Evolutionary conservation across 2,888 invertebrate species (phyloP).

Genomic region (Dexiosoma caninum): DNA sequence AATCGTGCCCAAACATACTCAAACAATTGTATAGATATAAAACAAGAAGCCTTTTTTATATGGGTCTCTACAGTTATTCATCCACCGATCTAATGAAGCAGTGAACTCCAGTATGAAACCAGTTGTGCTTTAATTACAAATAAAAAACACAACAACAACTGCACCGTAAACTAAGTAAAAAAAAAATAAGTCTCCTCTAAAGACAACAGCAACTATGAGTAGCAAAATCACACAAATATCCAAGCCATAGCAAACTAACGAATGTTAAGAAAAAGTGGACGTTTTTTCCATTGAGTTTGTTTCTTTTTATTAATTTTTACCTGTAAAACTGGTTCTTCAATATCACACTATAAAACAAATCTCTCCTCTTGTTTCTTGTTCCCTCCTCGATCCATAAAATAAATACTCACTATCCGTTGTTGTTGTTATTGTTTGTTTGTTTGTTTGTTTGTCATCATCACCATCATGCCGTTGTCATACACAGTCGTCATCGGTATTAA

Average conservation of each 20-base stretch:
- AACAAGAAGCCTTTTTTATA: slow-evolving; percentile 11
- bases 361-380: slow-evolving; percentile 29
- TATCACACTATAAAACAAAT: slow-evolving; percentile 38
- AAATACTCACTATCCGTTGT: neutral
- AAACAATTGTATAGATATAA: no score
- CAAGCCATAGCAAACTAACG: slow-evolving; percentile 32
- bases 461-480: slow-evolving; percentile 15
- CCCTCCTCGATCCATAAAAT: neutral
- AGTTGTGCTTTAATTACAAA: slow-evolving; percentile 25
- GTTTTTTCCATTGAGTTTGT: neutral
- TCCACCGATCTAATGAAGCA: slow-evolving; percentile 46
- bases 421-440: slow-evolving; percentile 41
- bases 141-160: slow-evolving; percentile 20
- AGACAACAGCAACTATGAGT: slow-evolving; percentile 17
- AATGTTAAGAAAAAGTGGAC: slow-evolving; percentile 28
- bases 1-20: neutral
- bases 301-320: slow-evolving; percentile 64
- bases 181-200: slow-evolving; percentile 17
- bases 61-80: slow-evolving; percentile 46
- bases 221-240: neutral
- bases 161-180: slow-evolving; percentile 2
- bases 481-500: slow-evolving; percentile 48
- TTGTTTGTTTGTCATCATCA: slow-evolving; percentile 64
- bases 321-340: slow-evolving; percentile 73
- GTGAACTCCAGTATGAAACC: slow-evolving; percentile 53